Evolutionary conservation across 1,140 invertebrate species (phyloP).

Genomic region (Onthophagus taurus): DNA sequence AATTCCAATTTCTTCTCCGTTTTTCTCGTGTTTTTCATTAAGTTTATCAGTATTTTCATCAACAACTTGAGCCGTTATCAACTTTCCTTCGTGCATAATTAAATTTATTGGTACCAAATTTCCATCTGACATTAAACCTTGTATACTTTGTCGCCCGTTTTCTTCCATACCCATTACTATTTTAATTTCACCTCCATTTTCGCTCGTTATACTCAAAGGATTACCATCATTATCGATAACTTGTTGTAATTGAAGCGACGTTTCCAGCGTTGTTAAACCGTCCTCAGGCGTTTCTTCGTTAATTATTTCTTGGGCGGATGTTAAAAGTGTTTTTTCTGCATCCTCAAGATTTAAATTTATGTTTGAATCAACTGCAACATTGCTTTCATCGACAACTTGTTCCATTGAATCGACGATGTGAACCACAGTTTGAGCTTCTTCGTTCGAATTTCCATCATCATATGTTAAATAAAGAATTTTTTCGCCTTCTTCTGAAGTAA

Average conservation of each 20-base stretch:
- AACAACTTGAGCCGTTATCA: slow-evolving; percentile 29
- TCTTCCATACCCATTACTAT: slow-evolving; percentile 42
- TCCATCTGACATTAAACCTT: slow-evolving; percentile 43
- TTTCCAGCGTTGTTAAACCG: neutral
- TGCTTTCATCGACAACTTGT: too few species aligned
- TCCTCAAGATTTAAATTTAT: too few species aligned
- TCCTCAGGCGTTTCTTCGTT: neutral
- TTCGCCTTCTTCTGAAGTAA: slow-evolving; percentile 7
- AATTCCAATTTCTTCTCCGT: neutral
- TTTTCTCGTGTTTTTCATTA: neutral
- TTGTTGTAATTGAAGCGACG: slow-evolving; percentile 30
- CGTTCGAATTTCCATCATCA: slow-evolving; percentile 14
- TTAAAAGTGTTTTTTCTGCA: too few species aligned
- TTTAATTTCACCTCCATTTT: slow-evolving; percentile 49
- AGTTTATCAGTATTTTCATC: neutral
- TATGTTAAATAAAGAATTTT: slow-evolving; percentile 22
- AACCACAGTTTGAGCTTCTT: slow-evolving; percentile 14
- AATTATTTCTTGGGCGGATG: too few species aligned
- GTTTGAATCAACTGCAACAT: too few species aligned
- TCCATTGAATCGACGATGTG: slow-evolving; percentile 18
- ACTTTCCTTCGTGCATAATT: slow-evolving; percentile 36
- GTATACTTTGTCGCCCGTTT: slow-evolving; percentile 40
- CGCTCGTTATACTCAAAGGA: slow-evolving; percentile 54
- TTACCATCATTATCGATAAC: slow-evolving; percentile 59
- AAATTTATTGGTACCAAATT: slow-evolving; percentile 40